A percentile compares a stretch with the other conserved stretches of the same genome.
Evolutionary conservation across 2,113 vertebrate species (phyloP).

Genomic region (Papio anubis): DNA sequence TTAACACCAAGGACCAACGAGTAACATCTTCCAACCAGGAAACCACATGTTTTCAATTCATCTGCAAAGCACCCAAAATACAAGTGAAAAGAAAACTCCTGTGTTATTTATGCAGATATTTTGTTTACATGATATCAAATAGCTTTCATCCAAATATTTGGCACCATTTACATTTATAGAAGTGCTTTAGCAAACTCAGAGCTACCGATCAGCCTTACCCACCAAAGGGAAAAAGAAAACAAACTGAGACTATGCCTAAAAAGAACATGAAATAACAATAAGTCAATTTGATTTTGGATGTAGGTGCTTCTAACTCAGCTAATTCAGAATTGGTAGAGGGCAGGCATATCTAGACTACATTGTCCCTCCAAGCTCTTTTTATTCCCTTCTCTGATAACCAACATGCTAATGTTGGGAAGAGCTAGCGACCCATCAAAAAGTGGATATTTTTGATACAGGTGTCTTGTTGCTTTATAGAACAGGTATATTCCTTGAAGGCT

Average conservation of each 20-base stretch:
- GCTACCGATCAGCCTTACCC: neutral
- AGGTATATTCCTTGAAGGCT: neutral
- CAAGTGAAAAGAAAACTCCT: neutral
- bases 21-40: neutral
- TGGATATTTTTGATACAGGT: neutral
- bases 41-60: neutral
- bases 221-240: neutral
- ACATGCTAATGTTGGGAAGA: neutral
- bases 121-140: neutral
- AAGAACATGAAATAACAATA: neutral
- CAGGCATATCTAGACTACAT: neutral
- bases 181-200: neutral
- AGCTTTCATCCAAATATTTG: neutral
- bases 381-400: neutral
- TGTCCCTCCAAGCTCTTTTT: neutral
- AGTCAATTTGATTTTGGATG: neutral
- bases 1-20: neutral
- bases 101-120: neutral
- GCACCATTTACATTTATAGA: neutral
- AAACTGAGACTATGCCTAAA: neutral
- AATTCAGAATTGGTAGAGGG: neutral
- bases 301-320: neutral
- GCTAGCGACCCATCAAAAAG: neutral
- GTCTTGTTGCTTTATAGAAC: neutral
- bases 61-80: neutral